These are phyloP conservation scores for Trichogramma pretiosum DNA, from an alignment of 1,140 invertebrate genomes.

Conservation along the genomic window DNA sequence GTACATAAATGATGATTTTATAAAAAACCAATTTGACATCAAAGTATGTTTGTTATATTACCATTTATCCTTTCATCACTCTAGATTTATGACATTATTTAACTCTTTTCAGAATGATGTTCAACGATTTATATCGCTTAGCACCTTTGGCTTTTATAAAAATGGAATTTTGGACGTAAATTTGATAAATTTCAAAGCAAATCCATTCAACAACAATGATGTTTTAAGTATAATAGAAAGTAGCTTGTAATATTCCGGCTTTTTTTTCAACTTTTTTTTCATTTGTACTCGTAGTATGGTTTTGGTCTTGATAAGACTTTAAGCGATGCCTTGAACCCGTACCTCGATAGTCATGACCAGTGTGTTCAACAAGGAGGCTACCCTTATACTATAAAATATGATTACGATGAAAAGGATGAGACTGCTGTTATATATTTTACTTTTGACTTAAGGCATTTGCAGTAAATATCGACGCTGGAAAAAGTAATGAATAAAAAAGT, in stretches of 20 bases:
- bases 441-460: constrained; percentile 64
- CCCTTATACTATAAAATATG: constrained; percentile 25
- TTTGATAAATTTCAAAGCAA: constrained; percentile 60
- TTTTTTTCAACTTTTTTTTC: constrained; percentile 11
- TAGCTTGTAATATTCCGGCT: constrained; percentile 10
- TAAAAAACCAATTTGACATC: constrained; percentile 42
- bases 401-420: constrained; percentile 48
- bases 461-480: too few relatives aligned
- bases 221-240: constrained; percentile 45
- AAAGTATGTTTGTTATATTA: constrained; percentile 28
- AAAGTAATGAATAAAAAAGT: too few relatives aligned
- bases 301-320: constrained; percentile 80
- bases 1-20: too few relatives aligned
- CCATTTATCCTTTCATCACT: constrained; percentile 8
- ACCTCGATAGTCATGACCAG: constrained; percentile 69
- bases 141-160: constrained; percentile 85
- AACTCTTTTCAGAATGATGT: constrained; percentile 64
- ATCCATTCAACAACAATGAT: constrained; percentile 50
- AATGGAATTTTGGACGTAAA: constrained; percentile 74
- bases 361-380: constrained; percentile 62
- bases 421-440: constrained; percentile 64
- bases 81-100: background rate
- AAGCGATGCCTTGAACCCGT: constrained; percentile 79
- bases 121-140: constrained; percentile 75
- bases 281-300: constrained; percentile 70